Evolutionary conservation across 2,888 invertebrate species (phyloP), one percentile per base, ranked within the genome.

Genomic region (Elegia similella): DNA sequence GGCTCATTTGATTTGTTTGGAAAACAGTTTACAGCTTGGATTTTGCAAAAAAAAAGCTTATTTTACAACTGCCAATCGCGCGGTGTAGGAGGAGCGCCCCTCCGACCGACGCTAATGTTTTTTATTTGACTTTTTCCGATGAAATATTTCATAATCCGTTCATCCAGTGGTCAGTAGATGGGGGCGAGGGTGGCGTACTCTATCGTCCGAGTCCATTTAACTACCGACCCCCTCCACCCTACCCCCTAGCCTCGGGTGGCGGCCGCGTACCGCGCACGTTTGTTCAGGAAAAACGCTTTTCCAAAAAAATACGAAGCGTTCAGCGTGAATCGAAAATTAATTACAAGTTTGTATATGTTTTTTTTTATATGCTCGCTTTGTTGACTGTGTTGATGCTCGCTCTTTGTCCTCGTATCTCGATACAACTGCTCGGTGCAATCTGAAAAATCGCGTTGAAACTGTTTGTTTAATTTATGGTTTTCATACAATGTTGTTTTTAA

Each of bases 261-360:
- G 75, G 47, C n/a, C 76, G 75, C 76, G 58, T 56, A 63, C 73
- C 71, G 76, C 78, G 75, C 83, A 84, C 83, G 82, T 82, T 86
- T 82, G 82, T 84, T 75, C 83, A 78, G 77, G 70, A 80, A 84
- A 84, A 84, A 80, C 72, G 68, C 71, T 70, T 65, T 38, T 71
- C 75, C 75, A 84, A 84, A 77, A 85, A 84, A 85, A 80, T 71
- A 80, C 70, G 75, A 77, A 74, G 68, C 79, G 78, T 77, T 79
- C 80, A 79, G 76, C 75, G 80, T 74, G 83, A 84, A 86, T 86
- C 79, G 84, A 84, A 87, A 86, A 85, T 87, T 88, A 88, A 88
- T 87, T 86, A 85, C 78, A 75, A 79, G 75, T 77, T 74, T 69
- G 69, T 73, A 80, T n/a, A n/a, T n/a, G n/a, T n/a, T 72, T 71